Percentiles rank a stretch among this genome's conserved stretches.
Evolutionary conservation across 2,113 vertebrate species (phyloP).

Genomic region (Pipa parva): DNA sequence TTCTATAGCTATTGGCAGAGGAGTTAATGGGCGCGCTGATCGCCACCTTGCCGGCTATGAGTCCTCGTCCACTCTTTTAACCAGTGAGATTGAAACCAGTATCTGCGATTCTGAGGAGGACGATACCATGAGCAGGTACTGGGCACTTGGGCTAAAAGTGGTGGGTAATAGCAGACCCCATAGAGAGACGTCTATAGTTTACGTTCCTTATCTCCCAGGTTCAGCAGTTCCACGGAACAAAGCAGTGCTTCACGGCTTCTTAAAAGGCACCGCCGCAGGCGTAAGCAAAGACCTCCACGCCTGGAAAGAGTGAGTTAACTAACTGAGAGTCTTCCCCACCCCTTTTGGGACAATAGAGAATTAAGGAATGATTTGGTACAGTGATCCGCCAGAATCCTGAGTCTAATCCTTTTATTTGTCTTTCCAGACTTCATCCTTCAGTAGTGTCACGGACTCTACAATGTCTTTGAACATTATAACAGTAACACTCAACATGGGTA

Average conservation of each 20-base stretch:
- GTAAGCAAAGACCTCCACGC: constrained; percentile 81
- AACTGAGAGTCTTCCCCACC: not conserved
- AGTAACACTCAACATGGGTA: constrained; percentile 88
- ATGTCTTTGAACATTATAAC: constrained; percentile 92
- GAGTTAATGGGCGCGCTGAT: constrained; percentile 68
- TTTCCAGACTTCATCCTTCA: constrained; percentile 78
- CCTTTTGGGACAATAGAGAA: not conserved
- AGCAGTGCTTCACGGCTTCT: constrained; percentile 80
- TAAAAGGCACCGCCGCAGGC: constrained; percentile 77
- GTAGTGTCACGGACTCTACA: constrained; percentile 85
- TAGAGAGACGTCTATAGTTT: too few relatives aligned
- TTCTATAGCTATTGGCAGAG: constrained; percentile 58
- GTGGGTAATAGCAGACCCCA: too few relatives aligned
- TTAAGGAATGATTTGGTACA: not conserved
- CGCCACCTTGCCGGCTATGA: constrained; percentile 81
- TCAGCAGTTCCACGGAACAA: constrained; percentile 85
- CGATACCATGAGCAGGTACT: constrained; percentile 82
- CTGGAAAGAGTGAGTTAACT: constrained; percentile 70
- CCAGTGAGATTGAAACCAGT: constrained; percentile 85
- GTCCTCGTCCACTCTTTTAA: constrained; percentile 81
- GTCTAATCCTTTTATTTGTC: not conserved
- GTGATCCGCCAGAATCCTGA: not conserved
- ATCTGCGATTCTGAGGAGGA: constrained; percentile 85
- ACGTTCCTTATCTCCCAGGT: constrained; percentile 57
- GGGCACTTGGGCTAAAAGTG: not conserved